phyloP scores from a whole-genome alignment of 2,888 invertebrate species.

The Aromia moschata region DNA sequence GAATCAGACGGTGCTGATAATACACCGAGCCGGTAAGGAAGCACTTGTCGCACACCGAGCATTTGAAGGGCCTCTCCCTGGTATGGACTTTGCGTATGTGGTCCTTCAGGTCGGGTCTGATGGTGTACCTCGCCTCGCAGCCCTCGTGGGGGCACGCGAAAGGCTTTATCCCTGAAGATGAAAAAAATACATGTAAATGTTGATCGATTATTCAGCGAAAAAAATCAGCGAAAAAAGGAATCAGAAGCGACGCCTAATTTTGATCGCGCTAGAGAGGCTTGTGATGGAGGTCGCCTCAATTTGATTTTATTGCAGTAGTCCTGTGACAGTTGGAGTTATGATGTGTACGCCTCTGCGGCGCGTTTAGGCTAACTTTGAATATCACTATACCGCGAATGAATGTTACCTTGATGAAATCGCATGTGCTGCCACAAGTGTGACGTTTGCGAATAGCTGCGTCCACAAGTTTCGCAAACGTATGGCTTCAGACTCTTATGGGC shows the following conservation, averaged over 20 bases:
- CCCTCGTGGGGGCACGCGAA: slow-evolving; percentile 70
- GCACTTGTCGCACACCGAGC: slow-evolving; percentile 69
- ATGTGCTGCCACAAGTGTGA: slow-evolving; percentile 74
- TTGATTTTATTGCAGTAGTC: too few relatives aligned
- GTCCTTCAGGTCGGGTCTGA: slow-evolving; percentile 71
- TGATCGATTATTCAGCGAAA: too few relatives aligned
- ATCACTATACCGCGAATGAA: too few relatives aligned
- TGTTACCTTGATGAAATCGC: slow-evolving; percentile 70
- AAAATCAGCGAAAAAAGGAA: too few relatives aligned
- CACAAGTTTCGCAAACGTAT: slow-evolving; percentile 70
- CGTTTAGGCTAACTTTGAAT: too few relatives aligned
- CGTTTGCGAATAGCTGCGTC: slow-evolving; percentile 70
- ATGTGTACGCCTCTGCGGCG: too few relatives aligned
- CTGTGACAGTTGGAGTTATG: too few relatives aligned
- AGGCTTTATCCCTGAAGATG: slow-evolving; percentile 67
- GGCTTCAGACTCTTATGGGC: slow-evolving; percentile 63
- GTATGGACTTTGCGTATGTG: slow-evolving; percentile 73
- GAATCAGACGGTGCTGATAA: slow-evolving; percentile 71
- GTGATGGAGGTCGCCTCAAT: too few relatives aligned
- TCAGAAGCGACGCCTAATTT: too few relatives aligned
- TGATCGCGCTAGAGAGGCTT: too few relatives aligned
- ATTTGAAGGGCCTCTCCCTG: slow-evolving; percentile 71
- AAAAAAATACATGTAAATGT: too few relatives aligned
- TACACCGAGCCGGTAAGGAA: slow-evolving; percentile 72
- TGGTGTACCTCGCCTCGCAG: slow-evolving; percentile 70